Base-by-base conservation (phyloP, 2,888 invertebrate species). In the Drosophila stalkeri region DNA sequence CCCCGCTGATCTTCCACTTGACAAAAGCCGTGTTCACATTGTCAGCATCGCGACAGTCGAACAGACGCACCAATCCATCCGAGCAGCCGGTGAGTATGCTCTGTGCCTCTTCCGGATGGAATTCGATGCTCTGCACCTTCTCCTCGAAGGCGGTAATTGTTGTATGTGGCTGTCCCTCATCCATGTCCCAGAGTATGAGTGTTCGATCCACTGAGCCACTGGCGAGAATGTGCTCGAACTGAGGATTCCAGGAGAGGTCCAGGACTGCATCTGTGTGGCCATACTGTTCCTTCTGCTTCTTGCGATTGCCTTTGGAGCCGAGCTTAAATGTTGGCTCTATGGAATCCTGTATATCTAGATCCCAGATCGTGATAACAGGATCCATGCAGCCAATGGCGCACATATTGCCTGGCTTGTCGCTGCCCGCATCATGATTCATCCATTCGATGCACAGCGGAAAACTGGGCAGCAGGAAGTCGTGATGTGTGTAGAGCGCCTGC, bases 281-380 rank as follows among this genome's bases (percentile, higher is more conserved):
- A 44, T 94, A 92, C 20, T 94, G 93, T 85, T 95, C 94, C 41
- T 94, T 95, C 78, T 96, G 95, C 84, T 95, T 96, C 92, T 96
- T 97, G 88, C 96, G 96, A 90, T 94, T 96, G 3, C 95, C 95
- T 83, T 96, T 96, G 74, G 94, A 94, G 8, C 97, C 97, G 33
- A 99, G 94, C 81, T 95, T 96, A 91, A 96, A 97, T 0, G 96
- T 96, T 1, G 99, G 98, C 90, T 98, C 98, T 46, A 99, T 94
- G 67, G 96, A 96, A 91, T 99, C 98, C 78, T 99, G 96, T 68
- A 99, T 94, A 93, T 99, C 99, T 49, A 99, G 93, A 93, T 99
- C 99, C 99, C 99, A 99, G n/a, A 99, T 95, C 85, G 98, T 97
- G 65, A 99, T 98, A 47, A 97, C 95, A 0, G 98, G 97, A 75